A percentile compares a stretch with the other conserved stretches of the same genome.
These are phyloP conservation scores for Falco berigora DNA, from an alignment of 2,797 vertebrate genomes.

Conservation along the genomic window DNA sequence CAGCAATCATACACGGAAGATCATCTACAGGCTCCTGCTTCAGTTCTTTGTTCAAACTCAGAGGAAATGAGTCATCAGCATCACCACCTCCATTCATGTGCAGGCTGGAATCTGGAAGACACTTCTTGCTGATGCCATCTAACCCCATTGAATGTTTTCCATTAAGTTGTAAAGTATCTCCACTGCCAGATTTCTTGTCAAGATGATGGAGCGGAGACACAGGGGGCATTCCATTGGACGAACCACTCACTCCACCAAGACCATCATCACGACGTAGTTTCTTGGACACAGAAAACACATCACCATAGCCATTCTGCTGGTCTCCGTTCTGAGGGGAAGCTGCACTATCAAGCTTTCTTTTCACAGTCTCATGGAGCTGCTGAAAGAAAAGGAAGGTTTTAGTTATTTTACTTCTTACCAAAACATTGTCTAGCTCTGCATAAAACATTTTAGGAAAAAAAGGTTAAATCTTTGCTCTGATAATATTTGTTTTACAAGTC, in stretches of 20 bases:
- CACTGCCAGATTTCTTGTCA: conserved; percentile 80
- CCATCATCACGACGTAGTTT: conserved; percentile 83
- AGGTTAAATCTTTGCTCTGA: neutral
- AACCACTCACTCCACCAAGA: conserved; percentile 70
- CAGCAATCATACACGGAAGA: conserved; percentile 87
- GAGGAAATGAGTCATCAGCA: conserved; percentile 77
- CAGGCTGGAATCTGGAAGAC: conserved; percentile 66
- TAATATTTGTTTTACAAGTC: neutral
- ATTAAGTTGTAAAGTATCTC: conserved; percentile 75
- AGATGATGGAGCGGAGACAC: conserved; percentile 80
- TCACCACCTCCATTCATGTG: conserved; percentile 71
- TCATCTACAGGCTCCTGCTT: conserved; percentile 95
- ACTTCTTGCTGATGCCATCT: conserved; percentile 74
- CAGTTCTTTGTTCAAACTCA: conserved; percentile 83
- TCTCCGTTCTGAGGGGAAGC: conserved; percentile 86
- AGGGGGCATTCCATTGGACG: conserved; percentile 79
- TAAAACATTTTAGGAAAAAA: neutral
- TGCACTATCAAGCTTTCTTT: conserved; percentile 87
- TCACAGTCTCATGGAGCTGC: conserved; percentile 92
- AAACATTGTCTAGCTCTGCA: neutral
- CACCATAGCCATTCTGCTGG: conserved; percentile 86
- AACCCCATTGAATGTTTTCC: conserved; percentile 74
- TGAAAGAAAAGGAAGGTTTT: conserved; percentile 13
- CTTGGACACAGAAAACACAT: conserved; percentile 85
- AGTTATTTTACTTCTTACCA: neutral